Evolutionary conservation across 1,140 invertebrate genomes (phyloP).

Genomic region (Leptinotarsa lineolata): DNA sequence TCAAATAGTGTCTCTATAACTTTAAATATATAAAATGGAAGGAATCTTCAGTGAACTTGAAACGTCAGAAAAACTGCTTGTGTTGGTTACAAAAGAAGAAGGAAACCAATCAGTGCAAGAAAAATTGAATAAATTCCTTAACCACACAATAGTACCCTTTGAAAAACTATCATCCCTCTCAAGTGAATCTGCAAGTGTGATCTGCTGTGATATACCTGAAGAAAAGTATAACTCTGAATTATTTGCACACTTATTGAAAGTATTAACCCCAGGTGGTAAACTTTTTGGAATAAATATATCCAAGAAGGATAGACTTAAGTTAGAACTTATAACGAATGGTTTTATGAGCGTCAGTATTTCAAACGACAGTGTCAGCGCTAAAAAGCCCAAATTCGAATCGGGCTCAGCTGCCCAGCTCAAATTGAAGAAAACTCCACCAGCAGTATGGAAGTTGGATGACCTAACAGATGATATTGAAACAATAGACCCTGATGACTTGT

Average conservation of each 20-base stretch:
- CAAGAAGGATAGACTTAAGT: conserved; percentile 54
- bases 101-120: neutral
- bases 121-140: conserved; percentile 7
- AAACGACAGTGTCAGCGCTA: conserved; percentile 57
- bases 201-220: conserved; percentile 9
- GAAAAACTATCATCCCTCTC: neutral
- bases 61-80: neutral
- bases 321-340: conserved; percentile 66
- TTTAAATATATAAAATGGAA: neutral
- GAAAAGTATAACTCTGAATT: conserved; percentile 12
- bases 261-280: conserved; percentile 53
- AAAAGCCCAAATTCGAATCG: conserved; percentile 72
- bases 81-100: neutral
- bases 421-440: conserved; percentile 51
- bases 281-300: conserved; percentile 53
- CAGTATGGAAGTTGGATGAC: conserved; percentile 73
- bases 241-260: conserved; percentile 27
- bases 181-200: conserved; percentile 15
- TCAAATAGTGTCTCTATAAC: no score
- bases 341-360: conserved; percentile 62
- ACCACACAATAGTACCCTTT: neutral
- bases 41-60: neutral
- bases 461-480: conserved; percentile 72
- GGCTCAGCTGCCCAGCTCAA: conserved; percentile 61
- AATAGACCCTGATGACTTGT: conserved; percentile 84